Evolutionary conservation across 2,113 vertebrate species (phyloP), one percentile per base, ranked within the genome.

Genomic region (Syngnathus floridae): DNA sequence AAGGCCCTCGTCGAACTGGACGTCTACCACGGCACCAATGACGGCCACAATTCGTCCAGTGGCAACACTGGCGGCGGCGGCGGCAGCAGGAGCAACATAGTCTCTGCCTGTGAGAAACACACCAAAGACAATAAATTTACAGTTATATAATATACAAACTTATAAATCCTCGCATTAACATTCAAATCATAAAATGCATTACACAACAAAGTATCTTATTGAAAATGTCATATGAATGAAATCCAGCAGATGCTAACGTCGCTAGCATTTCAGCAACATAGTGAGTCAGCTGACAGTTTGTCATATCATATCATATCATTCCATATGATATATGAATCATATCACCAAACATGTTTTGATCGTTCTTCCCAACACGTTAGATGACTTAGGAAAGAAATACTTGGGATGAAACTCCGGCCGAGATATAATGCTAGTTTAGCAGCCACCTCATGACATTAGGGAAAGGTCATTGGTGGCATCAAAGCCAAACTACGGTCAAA

Each of bases 21-120:
- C 97, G 8, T 98, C 97, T 55, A 99, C 97, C 48, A 98, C 97
- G 2, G 96, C 97, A 0, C 97, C 97, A 65, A 98, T 99, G 80
- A 99, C 97, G 0, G 97, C 97, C 76, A 97, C 95, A 58, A 99
- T 98, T 35, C 91, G 94, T 0, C 96, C 97, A 0, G 14, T 77
- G 69, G 88, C 78, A 3, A 17, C 84, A 46, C 62, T 37, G 1
- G 94, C 92, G 0, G n/a, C n/a, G n/a, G n/a, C n/a, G n/a, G 95
- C 91, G 0, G 93, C 87, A 0, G 93, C 82, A 22, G 92, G 92
- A 0, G 93, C 92, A 0, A 90, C 95, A 94, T 97, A 97, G 65
- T 94, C 92, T 73, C 95, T 91, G 13, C 90, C 96, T 99, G 84
- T 2, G n/a, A 46, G 19, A 22, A n/a, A 61, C 3, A 63, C 16